Conservation (phyloP, 1,140 invertebrate species). For the Philopotamus ludificatus region DNA sequence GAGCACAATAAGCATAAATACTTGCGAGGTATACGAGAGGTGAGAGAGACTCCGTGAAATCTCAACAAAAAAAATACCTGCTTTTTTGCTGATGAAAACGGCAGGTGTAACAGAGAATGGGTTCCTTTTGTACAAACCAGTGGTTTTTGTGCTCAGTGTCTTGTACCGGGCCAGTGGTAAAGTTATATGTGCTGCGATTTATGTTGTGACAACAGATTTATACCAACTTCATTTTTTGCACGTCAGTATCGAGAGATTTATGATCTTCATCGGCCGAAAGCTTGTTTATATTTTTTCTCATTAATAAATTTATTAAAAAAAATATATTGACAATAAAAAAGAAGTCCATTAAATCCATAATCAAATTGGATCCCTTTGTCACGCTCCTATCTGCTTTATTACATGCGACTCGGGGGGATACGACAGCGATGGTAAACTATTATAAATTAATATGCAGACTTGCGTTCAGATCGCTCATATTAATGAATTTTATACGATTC, state of each 20-base stretch:
- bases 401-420: neutral
- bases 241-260: too few species aligned
- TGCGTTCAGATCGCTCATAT: too few species aligned
- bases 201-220: neutral
- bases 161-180: neutral
- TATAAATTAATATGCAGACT: too few species aligned
- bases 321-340: too few species aligned
- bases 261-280: too few species aligned
- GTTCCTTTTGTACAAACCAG: constrained; percentile 13
- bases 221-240: neutral
- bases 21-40: neutral
- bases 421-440: too few species aligned
- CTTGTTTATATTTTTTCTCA: too few species aligned
- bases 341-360: constrained; percentile 22
- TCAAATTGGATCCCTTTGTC: constrained; percentile 23
- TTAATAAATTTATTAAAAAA: too few species aligned
- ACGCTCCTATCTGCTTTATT: neutral
- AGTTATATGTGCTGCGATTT: too few species aligned
- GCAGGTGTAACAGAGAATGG: constrained; percentile 27
- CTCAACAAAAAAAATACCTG: constrained; percentile 6
- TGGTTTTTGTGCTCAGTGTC: constrained; percentile 8
- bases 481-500: too few species aligned
- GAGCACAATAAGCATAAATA: constrained; percentile 1
- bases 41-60: neutral
- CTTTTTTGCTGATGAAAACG: constrained; percentile 21